phyloP scores from a whole-genome alignment of 2,888 invertebrate genomes.

The Leucophenga maculata region DNA sequence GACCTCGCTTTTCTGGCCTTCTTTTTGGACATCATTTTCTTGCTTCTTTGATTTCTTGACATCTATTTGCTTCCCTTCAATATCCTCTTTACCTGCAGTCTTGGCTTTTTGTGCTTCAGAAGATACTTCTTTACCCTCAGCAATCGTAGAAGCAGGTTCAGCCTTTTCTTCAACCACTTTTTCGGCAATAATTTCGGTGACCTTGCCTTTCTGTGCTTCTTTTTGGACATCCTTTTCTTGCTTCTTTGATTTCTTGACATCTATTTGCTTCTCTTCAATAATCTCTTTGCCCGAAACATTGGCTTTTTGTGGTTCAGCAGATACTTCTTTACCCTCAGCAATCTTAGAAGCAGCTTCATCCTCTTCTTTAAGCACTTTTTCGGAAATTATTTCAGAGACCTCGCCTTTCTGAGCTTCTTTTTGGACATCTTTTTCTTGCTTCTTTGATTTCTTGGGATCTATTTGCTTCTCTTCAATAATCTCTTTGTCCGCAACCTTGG shows the following conservation, averaged over 20 bases:
- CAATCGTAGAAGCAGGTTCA: slow-evolving; percentile 30
- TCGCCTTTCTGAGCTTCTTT: slow-evolving; percentile 18
- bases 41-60: slow-evolving; percentile 42
- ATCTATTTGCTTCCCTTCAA: slow-evolving; percentile 43
- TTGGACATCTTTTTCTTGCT: slow-evolving; percentile 15
- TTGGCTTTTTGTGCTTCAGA: slow-evolving; percentile 38
- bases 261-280: slow-evolving; percentile 40
- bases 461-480: slow-evolving; percentile 28
- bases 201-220: slow-evolving; percentile 9
- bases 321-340: slow-evolving; percentile 4
- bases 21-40: slow-evolving; percentile 24
- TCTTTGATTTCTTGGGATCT: slow-evolving; percentile 33
- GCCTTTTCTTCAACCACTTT: slow-evolving; percentile 24
- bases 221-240: background rate
- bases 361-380: slow-evolving; percentile 29
- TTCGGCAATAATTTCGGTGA: slow-evolving; percentile 12
- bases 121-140: slow-evolving; percentile 25
- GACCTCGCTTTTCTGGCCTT: slow-evolving; percentile 5
- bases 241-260: slow-evolving; percentile 35
- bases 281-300: slow-evolving; percentile 34
- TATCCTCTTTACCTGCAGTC: slow-evolving; percentile 31
- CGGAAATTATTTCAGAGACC: slow-evolving; percentile 18
- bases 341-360: slow-evolving; percentile 22
- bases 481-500: slow-evolving; percentile 15
- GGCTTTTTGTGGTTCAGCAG: slow-evolving; percentile 5